Evolutionary conservation across 2,888 invertebrate genomes (phyloP).

Genomic region (Ectemnius lituratus): DNA sequence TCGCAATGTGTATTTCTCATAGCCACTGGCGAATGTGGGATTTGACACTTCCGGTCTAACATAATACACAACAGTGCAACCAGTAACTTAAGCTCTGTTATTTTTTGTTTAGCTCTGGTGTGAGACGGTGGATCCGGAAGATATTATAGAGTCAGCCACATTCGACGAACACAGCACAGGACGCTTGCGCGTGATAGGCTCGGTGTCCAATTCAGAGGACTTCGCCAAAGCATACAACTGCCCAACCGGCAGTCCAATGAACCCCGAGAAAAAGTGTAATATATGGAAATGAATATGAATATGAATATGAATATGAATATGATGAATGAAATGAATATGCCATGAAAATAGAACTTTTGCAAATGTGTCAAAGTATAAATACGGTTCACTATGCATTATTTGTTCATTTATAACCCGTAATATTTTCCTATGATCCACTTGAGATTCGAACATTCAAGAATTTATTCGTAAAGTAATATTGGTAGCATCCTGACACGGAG

Average conservation of each 20-base stretch:
- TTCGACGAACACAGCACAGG: conserved; percentile 21
- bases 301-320: not conserved
- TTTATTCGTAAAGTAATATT: too few relatives aligned
- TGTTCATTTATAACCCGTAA: too few relatives aligned
- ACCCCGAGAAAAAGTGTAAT: conserved; percentile 49
- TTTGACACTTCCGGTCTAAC: too few relatives aligned
- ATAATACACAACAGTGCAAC: too few relatives aligned
- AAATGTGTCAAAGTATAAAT: too few relatives aligned
- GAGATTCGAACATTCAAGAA: too few relatives aligned
- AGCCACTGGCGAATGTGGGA: too few relatives aligned
- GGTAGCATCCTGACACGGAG: too few relatives aligned
- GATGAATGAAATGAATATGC: conserved; percentile 25
- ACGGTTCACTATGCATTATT: too few relatives aligned
- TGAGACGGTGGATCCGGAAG: conserved; percentile 3
- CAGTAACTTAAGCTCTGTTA: not conserved
- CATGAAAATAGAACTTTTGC: too few relatives aligned
- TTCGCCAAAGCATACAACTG: conserved; percentile 51
- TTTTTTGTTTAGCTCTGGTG: conserved; percentile 45
- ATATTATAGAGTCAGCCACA: accelerated
- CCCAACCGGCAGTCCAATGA: conserved; percentile 47
- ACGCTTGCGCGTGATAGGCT: conserved; percentile 35
- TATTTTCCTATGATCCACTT: too few relatives aligned
- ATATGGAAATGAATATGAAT: conserved; percentile 39
- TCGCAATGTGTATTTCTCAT: too few relatives aligned
- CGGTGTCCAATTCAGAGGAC: conserved; percentile 42